Conservation (phyloP, 2,797 vertebrate genomes). For the Coilia nasus region DNA sequence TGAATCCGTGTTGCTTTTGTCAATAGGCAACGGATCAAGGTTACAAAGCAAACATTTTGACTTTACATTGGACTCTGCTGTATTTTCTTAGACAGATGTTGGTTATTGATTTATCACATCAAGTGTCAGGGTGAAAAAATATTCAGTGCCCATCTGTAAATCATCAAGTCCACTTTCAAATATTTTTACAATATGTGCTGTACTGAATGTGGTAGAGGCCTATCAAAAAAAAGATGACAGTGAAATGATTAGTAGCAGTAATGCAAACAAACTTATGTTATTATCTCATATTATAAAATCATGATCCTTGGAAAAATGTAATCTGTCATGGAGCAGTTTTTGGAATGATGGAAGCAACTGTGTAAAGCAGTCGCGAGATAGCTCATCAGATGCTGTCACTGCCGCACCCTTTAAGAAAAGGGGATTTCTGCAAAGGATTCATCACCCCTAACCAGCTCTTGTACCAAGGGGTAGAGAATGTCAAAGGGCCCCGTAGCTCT, state of each 20-base stretch:
- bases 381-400: conserved; percentile 9
- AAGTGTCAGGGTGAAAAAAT: not conserved
- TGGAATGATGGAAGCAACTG: not conserved
- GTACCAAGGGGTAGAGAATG: not conserved
- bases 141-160: not conserved
- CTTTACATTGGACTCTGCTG: not conserved
- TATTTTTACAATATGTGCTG: not conserved
- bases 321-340: not conserved
- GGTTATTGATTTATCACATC: conserved; percentile 14
- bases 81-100: conserved; percentile 9
- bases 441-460: conserved; percentile 16
- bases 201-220: not conserved
- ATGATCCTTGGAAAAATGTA: not conserved
- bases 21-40: not conserved
- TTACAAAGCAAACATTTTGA: conserved; percentile 21
- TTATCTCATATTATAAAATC: not conserved
- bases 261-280: not conserved
- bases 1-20: conserved; percentile 19
- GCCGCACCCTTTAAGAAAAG: not conserved
- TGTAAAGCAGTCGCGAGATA: not conserved
- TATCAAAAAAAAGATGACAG: not conserved
- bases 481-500: not conserved
- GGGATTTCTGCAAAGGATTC: conserved; percentile 3
- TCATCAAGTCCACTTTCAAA: not conserved
- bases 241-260: not conserved